Evolutionary conservation across 1,140 invertebrate genomes (phyloP).

Genomic region (Drosophila pseudoananassae): DNA sequence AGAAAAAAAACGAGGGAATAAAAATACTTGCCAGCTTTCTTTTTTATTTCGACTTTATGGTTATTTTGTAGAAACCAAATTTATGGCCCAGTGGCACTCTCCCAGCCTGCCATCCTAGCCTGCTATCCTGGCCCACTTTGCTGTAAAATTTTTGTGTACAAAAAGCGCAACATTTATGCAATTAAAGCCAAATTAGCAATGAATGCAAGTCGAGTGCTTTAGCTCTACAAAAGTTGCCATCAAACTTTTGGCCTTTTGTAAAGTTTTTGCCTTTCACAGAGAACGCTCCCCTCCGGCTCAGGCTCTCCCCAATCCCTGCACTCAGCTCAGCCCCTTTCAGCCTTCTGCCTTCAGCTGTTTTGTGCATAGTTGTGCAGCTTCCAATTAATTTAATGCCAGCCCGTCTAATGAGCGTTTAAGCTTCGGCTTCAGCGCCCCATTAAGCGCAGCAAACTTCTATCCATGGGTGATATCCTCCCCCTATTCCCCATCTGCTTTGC

Average conservation of each 20-base stretch:
- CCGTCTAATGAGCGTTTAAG: constrained; percentile 80
- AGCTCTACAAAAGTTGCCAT: constrained; percentile 77
- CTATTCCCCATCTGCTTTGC: not conserved
- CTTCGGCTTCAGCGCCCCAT: constrained; percentile 49
- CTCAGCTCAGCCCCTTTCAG: constrained; percentile 4
- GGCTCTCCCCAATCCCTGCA: too few species aligned
- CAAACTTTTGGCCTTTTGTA: constrained; percentile 81
- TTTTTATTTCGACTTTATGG: constrained; percentile 37
- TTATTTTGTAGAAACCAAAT: constrained; percentile 57
- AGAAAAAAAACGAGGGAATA: constrained; percentile 8
- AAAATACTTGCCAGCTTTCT: constrained; percentile 12
- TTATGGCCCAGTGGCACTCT: constrained; percentile 49
- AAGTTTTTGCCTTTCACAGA: constrained; percentile 68
- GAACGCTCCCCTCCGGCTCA: constrained; percentile 1
- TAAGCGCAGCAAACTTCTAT: constrained; percentile 16
- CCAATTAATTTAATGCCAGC: constrained; percentile 80
- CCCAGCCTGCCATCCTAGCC: not conserved
- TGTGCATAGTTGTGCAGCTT: constrained; percentile 67
- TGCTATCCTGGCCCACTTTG: not conserved
- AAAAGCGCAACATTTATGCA: constrained; percentile 82
- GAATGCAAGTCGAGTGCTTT: constrained; percentile 80
- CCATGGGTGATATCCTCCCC: constrained; percentile 16
- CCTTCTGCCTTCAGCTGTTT: constrained; percentile 21
- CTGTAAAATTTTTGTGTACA: constrained; percentile 59
- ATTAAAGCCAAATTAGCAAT: constrained; percentile 82